Percentiles rank a stretch among this genome's conserved stretches.
Conservation (phyloP, 1,140 invertebrate genomes). For the Drosophila saltans region DNA sequence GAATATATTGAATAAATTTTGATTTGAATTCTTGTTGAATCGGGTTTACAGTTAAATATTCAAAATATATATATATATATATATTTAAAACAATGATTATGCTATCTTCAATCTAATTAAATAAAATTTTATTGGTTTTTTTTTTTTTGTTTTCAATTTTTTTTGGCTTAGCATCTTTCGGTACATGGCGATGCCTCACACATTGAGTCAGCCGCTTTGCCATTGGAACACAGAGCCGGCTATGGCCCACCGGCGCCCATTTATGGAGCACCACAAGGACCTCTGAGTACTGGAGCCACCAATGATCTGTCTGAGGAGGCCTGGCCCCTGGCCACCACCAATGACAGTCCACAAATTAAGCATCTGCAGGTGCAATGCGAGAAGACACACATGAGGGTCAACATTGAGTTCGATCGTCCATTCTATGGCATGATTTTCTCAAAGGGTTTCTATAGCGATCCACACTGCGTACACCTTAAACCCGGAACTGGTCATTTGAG, state of each 20-base stretch:
- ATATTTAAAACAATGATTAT: too few relatives aligned
- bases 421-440: slow-evolving; percentile 98
- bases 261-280: slow-evolving; percentile 85
- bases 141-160: neutral
- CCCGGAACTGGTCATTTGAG: slow-evolving; percentile 94
- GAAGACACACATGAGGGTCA: slow-evolving; percentile 97
- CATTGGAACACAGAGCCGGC: slow-evolving; percentile 89
- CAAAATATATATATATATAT: neutral
- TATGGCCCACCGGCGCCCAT: slow-evolving; percentile 88
- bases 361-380: slow-evolving; percentile 97
- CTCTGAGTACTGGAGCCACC: slow-evolving; percentile 77
- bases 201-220: slow-evolving; percentile 90
- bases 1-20: too few relatives aligned
- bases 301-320: slow-evolving; percentile 85
- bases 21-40: too few relatives aligned
- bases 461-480: slow-evolving; percentile 95
- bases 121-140: neutral
- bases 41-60: too few relatives aligned
- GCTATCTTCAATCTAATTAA: neutral
- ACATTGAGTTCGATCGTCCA: slow-evolving; percentile 96
- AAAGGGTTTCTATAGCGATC: slow-evolving; percentile 95
- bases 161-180: slow-evolving; percentile 84
- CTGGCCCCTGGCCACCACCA: slow-evolving; percentile 90
- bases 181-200: slow-evolving; percentile 89
- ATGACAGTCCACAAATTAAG: slow-evolving; percentile 95